These are phyloP conservation scores for Mastigias papua DNA, from an alignment of 30 jellyfish, hydroid and myxozoan genomes.

Conservation along the genomic window DNA sequence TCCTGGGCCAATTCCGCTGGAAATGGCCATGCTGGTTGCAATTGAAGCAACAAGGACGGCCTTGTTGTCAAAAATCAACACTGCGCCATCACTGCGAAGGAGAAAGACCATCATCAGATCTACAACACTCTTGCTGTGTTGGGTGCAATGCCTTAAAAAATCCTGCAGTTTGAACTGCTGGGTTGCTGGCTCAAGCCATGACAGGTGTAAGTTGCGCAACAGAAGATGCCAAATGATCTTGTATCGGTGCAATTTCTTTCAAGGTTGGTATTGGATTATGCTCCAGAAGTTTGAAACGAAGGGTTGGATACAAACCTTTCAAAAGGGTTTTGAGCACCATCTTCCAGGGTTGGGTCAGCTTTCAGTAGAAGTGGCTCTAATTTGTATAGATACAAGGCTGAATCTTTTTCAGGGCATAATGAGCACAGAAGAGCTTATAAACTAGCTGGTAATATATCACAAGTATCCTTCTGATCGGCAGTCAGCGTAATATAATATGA, in stretches of 20 bases:
- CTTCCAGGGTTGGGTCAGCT: conserved; percentile 25
- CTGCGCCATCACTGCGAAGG: not conserved
- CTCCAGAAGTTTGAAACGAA: conserved; percentile 1
- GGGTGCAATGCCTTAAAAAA: not conserved
- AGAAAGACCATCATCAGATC: not conserved
- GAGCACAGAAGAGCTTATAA: too few relatives aligned
- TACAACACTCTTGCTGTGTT: not conserved
- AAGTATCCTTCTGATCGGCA: too few relatives aligned
- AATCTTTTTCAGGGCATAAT: not conserved
- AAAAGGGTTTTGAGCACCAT: conserved; percentile 18
- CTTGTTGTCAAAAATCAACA: not conserved
- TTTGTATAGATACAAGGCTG: not conserved
- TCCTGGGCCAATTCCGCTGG: not conserved
- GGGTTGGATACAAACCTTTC: not conserved
- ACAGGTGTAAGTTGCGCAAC: conserved; percentile 20
- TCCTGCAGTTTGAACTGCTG: not conserved
- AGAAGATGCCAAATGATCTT: conserved; percentile 4
- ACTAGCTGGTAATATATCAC: too few relatives aligned
- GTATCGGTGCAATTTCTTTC: not conserved
- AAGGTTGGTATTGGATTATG: conserved; percentile 26
- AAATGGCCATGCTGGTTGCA: not conserved
- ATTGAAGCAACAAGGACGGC: not conserved
- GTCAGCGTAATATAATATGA: too few relatives aligned
- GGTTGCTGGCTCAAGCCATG: not conserved
- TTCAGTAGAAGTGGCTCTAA: not conserved